Evolutionary conservation across 2,113 vertebrate species (phyloP), one percentile per base, ranked within the genome.

Genomic region (Archilochus colubris): DNA sequence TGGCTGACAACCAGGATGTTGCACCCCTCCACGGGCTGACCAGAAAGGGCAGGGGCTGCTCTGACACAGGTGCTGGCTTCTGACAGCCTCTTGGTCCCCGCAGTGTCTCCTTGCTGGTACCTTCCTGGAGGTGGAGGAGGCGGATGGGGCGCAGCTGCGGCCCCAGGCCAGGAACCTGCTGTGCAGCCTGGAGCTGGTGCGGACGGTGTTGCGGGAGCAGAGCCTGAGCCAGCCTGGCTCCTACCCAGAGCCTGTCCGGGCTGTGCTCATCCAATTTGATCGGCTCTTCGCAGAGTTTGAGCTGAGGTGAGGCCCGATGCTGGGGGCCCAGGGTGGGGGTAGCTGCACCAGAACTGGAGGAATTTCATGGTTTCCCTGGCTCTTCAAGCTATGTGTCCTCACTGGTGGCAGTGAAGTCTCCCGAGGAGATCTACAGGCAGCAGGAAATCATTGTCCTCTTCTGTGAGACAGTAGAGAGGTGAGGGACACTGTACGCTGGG

Each of bases 371-470:
- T 18, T 5, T 30, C 38, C 12, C 16, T 2, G 5, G 59, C 15
- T 89, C 43, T 75, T 38, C 91, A 98, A 98, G 98, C 74, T 98
- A 98, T 0, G 97, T 98, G 90, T 98, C 98, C 82, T 96, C 96
- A 0, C 89, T 98, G 63, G 97, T 98, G 77, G 91, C 91, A 0
- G 94, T 98, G 74, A 98, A 98, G 61, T 97, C 98, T 53, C 97
- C 97, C 0, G 97, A 97, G 57, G 98, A 98, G 64, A 96, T 98
- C 46, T 97, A 97, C 82, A 94, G 83, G 66, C 98, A 98, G 92
- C 98, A 98, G 82, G 97, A 98, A 59, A 97, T 98, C 62, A 95
- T 97, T 0, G 98, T 98, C 76, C 97, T 98, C 36, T 98, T 98
- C 91, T 98, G 98, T 31, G 98, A 98, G 95, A 98, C 98, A 0